These are phyloP conservation scores for Drosophila anomelani DNA, from an alignment of 2,888 invertebrate genomes.

Conservation along the genomic window DNA sequence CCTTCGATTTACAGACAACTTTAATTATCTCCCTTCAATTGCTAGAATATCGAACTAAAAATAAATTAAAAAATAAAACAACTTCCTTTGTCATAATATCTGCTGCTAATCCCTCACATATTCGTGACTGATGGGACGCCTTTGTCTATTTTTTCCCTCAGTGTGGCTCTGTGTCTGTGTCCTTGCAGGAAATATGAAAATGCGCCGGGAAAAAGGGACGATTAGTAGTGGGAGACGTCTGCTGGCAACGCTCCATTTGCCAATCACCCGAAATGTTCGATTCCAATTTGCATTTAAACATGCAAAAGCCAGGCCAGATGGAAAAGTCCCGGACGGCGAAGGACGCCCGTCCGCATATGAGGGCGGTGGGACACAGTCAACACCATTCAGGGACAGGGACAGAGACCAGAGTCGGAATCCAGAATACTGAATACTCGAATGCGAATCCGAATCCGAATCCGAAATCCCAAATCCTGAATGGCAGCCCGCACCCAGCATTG, in stretches of 20 bases:
- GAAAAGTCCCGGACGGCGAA: not conserved
- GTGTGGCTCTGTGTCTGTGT: not conserved
- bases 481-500: slow-evolving; percentile 19
- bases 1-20: too few species aligned
- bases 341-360: slow-evolving; percentile 4
- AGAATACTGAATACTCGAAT: not conserved
- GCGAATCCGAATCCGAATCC: not conserved
- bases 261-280: slow-evolving; percentile 21
- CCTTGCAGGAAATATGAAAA: slow-evolving; percentile 16
- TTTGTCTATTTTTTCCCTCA: not conserved
- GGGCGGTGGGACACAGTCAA: slow-evolving; percentile 33
- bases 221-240: slow-evolving; percentile 18
- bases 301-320: slow-evolving; percentile 18
- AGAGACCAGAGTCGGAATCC: not conserved
- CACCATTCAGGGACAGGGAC: not conserved
- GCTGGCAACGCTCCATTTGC: slow-evolving; percentile 14
- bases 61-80: not conserved
- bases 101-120: not conserved
- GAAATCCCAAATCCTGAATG: slow-evolving; percentile 32
- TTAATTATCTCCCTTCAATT: too few species aligned
- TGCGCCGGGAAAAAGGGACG: not conserved
- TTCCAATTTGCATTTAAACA: slow-evolving; percentile 34
- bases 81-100: not conserved
- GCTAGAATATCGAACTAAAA: not conserved
- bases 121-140: not conserved